Base-by-base conservation (phyloP, 2,888 invertebrate genomes). In the Piscicola geometra region DNA sequence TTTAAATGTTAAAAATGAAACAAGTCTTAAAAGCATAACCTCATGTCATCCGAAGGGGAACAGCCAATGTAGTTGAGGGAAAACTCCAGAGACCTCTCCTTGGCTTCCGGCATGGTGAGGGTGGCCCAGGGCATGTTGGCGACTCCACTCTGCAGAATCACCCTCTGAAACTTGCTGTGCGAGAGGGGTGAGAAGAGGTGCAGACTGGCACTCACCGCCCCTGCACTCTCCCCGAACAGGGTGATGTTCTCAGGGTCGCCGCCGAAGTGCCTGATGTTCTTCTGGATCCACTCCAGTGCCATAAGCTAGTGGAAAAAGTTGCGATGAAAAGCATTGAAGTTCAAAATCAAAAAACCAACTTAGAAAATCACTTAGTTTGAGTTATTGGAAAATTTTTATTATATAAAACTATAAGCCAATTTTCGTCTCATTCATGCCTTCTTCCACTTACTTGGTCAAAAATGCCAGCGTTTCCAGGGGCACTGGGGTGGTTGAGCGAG, bases 211-310 rank as follows among this genome's bases (percentile, higher is more conserved):
- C 94, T 93, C 18, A 93, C 94, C 0, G 94, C 94, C 1, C 97
- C 96, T 35, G 96, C 95, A 78, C 94, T 94, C 86, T 96, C 96
- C 21, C 96, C 96, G 85, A 96, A 95, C 71, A 97, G 87, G 91
- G 96, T 95, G 73, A 95, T 90, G 83, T 93, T 93, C 81, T 92
- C 89, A n/a, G 93, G 92, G 85, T 94, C 93, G 1, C 94, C 94
- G 30, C 84, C 85, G 60, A 79, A 79, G 76, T 81, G 76, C 32
- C 81, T 79, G 60, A 85, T 85, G 78, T 86, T 84, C 28, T 82
- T 79, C 77, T 84, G 81, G 0, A 85, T 82, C 87, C 87, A 87
- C 76, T 85, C 83, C 30, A 95, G 88, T 25, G 94, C 95, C 92
- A 95, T 91, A 82, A 93, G 88, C 86, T 97, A 18, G 25, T 56